Base-by-base conservation (phyloP, 2,888 invertebrate genomes). In the Anaspis maculata region DNA sequence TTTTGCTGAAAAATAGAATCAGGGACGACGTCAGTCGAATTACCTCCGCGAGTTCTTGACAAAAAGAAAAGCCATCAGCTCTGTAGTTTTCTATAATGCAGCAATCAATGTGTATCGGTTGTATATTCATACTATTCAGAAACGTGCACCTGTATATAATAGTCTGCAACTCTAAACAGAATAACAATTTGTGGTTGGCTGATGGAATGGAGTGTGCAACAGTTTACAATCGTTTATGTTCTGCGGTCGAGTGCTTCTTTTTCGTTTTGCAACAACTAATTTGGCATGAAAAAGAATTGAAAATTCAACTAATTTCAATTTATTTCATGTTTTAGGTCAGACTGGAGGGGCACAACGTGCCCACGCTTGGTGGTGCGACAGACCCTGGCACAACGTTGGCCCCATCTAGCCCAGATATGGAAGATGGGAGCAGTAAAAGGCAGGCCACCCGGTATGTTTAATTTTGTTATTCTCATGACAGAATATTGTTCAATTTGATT, bases 391-490 rank as follows among this genome's bases (percentile, higher is more conserved):
- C 41, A 29, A 40, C 51, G 30, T 49, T 51, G 38, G 46, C 54
- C 48, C 54, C 56, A 64, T 65, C 59, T 25, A 67, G 72, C 66
- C 73, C 70, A 63, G 77, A 69, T 56, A 77, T 78, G 75, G 81
- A 82, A 59, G 83, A 82, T 71, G 76, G 75, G 52, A 79, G 77
- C 66, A 79, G 80, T 62, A 79, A 79, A 62, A 71, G 82, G 42
- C 82, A 83, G 58, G 83, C 83, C 48, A 83, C 83, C 30, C 66
- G 74, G 59, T 69, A 55, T 49, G 50, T 39, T 27, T 3, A 30
- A 24, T n/a, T 3, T 9, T 24, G 14, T 19, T 6, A 29, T 10
- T 7, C 5, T 24, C 10, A 5, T 9, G 19, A 11, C 24, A 24
- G 4, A 10, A 24, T 9, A 5, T 10, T 5, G 9, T 19, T 19